Conservation (phyloP, 2,797 vertebrate genomes). For the Otolemur crassicaudatus region DNA sequence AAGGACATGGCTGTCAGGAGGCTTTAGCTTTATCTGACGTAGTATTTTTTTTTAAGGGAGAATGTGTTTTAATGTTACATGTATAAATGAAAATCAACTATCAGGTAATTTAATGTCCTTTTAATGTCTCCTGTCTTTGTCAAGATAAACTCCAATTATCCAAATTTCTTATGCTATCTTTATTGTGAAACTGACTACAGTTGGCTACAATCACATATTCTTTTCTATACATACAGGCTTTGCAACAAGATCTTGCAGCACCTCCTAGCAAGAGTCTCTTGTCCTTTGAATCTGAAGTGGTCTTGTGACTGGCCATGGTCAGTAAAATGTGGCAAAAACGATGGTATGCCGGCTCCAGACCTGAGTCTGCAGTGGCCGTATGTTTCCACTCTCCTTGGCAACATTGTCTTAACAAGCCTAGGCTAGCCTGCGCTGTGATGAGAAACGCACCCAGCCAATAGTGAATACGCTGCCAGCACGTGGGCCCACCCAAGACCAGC, state of each 20-base stretch:
- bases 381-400: neutral
- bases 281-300: neutral
- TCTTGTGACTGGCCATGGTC: neutral
- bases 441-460: neutral
- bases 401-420: neutral
- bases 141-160: neutral
- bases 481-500: neutral
- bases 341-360: neutral
- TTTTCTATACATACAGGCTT: neutral
- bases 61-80: neutral
- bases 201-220: neutral
- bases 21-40: neutral
- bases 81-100: neutral
- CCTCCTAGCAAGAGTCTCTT: neutral
- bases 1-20: neutral
- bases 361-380: neutral
- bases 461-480: neutral
- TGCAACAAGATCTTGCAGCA: neutral
- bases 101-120: neutral
- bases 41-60: neutral
- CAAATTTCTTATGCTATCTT: neutral
- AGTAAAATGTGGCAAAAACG: neutral
- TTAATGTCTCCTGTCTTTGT: neutral
- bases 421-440: neutral
- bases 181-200: neutral